A percentile compares a stretch with the other conserved stretches of the same genome.
Conservation (phyloP, 2,113 vertebrate species). For the Lichenostomus cassidix region DNA sequence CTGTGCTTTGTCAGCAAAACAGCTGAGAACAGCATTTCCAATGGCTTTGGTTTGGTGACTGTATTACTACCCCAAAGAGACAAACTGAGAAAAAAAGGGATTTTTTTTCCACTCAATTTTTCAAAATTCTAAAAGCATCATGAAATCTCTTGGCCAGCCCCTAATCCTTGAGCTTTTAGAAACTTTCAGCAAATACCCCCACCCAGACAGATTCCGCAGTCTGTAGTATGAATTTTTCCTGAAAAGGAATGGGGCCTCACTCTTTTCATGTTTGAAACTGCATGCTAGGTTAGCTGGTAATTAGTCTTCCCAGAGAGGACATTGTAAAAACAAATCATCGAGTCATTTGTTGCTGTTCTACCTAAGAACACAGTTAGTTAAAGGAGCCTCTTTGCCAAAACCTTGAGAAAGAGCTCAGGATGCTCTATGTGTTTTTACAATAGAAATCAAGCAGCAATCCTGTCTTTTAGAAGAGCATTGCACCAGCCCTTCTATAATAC, state of each 20-base stretch:
- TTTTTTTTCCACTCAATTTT: not conserved
- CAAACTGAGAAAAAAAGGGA: not conserved
- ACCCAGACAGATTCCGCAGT: not conserved
- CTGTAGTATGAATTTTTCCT: not conserved
- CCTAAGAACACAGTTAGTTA: conserved; percentile 2
- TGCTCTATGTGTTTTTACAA: not conserved
- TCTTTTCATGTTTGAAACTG: conserved; percentile 42
- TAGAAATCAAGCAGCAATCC: not conserved
- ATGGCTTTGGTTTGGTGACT: not conserved
- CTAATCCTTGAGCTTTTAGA: not conserved
- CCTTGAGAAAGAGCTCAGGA: not conserved
- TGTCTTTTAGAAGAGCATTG: not conserved
- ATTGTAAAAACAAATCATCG: conserved; percentile 53
- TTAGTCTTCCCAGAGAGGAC: conserved; percentile 52
- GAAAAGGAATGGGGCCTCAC: conserved; percentile 30
- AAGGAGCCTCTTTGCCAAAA: conserved; percentile 8
- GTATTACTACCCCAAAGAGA: not conserved
- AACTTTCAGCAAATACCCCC: not conserved
- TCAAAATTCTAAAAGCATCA: not conserved
- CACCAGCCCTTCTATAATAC: not conserved
- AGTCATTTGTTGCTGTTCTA: conserved; percentile 55
- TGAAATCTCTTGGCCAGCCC: not conserved
- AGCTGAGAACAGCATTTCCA: not conserved
- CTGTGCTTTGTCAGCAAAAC: not conserved
- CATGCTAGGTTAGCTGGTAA: conserved; percentile 7